Percentiles rank a stretch among this genome's conserved stretches.
These are phyloP conservation scores for Trichomalopsis sarcophagae DNA, from an alignment of 1,140 invertebrate genomes.

Conservation along the genomic window DNA sequence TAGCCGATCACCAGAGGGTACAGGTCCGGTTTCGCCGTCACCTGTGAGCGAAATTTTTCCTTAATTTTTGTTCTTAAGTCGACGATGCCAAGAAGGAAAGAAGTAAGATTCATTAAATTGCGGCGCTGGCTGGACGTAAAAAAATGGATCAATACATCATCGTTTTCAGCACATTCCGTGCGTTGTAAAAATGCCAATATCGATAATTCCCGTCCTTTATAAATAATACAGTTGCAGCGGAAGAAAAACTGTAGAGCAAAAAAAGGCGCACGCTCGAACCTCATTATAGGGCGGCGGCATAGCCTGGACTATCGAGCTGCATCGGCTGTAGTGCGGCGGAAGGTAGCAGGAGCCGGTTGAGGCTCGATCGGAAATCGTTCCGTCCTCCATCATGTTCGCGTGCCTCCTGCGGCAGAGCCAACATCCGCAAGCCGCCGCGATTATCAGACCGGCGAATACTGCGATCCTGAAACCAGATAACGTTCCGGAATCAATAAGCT, in stretches of 20 bases:
- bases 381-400: constrained; percentile 69
- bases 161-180: no score
- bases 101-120: no score
- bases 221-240: no score
- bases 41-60: constrained; percentile 71
- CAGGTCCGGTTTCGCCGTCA: constrained; percentile 88
- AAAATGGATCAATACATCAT: no score
- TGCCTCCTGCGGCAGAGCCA: constrained; percentile 79
- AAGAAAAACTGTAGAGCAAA: neutral
- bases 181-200: no score
- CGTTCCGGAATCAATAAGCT: neutral
- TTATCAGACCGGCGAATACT: constrained; percentile 75
- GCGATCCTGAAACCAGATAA: constrained; percentile 73
- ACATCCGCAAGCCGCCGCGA: constrained; percentile 80
- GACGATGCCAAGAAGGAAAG: no score
- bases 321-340: constrained; percentile 86
- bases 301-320: constrained; percentile 85
- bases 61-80: no score
- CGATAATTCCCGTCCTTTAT: no score
- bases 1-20: constrained; percentile 89
- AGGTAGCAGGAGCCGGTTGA: constrained; percentile 85
- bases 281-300: constrained; percentile 88
- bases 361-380: constrained; percentile 80
- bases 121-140: no score
- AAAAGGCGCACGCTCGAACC: constrained; percentile 72